phyloP scores from a whole-genome alignment of 2,888 invertebrate genomes.

The Tetragonisca angustula region DNA sequence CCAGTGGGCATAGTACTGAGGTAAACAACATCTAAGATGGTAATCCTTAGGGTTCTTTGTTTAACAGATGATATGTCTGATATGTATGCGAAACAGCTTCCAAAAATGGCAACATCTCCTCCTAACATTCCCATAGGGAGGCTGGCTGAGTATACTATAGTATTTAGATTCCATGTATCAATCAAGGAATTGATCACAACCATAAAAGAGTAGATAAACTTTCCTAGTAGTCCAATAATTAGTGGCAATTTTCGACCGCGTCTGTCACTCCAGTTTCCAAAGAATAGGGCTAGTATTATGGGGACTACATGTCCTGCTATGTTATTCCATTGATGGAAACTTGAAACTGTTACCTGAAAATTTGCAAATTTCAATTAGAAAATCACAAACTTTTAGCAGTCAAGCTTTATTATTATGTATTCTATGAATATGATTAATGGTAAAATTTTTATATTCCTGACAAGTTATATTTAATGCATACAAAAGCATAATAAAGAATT shows the following conservation, averaged over 20 bases:
- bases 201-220: conserved; percentile 91
- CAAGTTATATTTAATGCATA: too few species aligned
- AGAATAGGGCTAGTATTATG: conserved; percentile 90
- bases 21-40: conserved; percentile 92
- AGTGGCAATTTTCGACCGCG: conserved; percentile 91
- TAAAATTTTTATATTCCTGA: too few species aligned
- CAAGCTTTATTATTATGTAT: neutral
- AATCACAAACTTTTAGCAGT: neutral
- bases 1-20: conserved; percentile 94
- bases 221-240: conserved; percentile 89
- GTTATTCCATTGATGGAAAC: conserved; percentile 92
- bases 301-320: conserved; percentile 91
- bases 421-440: neutral
- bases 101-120: conserved; percentile 92
- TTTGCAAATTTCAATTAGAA: neutral
- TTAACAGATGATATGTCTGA: conserved; percentile 90
- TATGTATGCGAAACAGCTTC: conserved; percentile 91
- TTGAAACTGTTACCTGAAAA: conserved; percentile 88
- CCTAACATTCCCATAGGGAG: conserved; percentile 91
- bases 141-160: conserved; percentile 90
- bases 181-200: conserved; percentile 89
- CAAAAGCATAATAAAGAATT: neutral
- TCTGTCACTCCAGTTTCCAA: conserved; percentile 93
- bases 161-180: conserved; percentile 89
- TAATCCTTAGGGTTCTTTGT: conserved; percentile 91